Evolutionary conservation across 2,113 vertebrate species (phyloP), one percentile per base, ranked within the genome.

Genomic region (Megaptera novaeangliae): DNA sequence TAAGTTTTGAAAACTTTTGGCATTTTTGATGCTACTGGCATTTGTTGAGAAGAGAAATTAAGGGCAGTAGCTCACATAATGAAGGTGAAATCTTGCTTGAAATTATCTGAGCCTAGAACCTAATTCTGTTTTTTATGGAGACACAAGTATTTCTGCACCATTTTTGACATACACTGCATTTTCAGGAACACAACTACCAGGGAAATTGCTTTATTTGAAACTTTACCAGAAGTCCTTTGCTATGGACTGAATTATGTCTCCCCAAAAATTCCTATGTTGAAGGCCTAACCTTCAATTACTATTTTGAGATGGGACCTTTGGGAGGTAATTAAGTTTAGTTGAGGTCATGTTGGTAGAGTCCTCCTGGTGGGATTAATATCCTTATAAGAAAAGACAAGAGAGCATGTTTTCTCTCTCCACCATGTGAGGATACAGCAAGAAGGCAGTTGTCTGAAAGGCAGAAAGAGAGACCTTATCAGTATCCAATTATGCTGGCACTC

Each of bases 181-280:
- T 89, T 21, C 25, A 93, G 82, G 36, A 93, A 68, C 20, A 86
- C 25, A 85, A n/a, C 36, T 81, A 82, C 15, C 39, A 86, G 34
- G 14, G 57, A 87, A 92, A 80, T 61, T 95, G 5, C 8, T 90
- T 94, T 75, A 71, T 83, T 69, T 92, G 41, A n/a, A 94, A 95
- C 3, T 72, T 94, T 69, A 68, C 44, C 68, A 59, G 21, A 93
- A 90, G 21, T 75, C 3, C 25, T 91, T 92, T 80, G 82, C 23
- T 74, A 27, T 46, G 29, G 68, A 63, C 6, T 57, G 66, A 88
- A 91, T 44, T 74, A 12, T 25, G 1, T 31, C 9, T 7, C 46
- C 55, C 15, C 8, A 21, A 63, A 55, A 68, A 64, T 52, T 74
- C 68, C 18, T 81, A 34, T 69, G 13, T 57, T 74, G 66, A 82